Evolutionary conservation across 2,113 vertebrate genomes (phyloP).

Genomic region (Cromileptes altivelis): DNA sequence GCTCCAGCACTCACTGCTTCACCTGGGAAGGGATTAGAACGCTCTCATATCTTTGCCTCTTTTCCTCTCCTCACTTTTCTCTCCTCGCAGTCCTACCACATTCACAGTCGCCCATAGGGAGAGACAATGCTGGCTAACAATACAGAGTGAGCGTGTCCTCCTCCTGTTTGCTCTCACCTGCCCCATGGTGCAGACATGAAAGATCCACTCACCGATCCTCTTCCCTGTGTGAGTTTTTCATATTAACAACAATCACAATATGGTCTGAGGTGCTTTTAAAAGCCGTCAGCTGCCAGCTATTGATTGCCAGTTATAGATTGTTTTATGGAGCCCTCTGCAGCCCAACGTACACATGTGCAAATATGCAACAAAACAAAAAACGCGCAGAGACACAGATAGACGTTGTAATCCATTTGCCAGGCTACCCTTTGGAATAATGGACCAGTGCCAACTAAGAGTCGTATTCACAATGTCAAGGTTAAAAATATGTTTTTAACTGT

Average conservation of each 20-base stretch:
- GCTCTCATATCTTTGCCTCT: constrained; percentile 18
- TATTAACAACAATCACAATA: constrained; percentile 29
- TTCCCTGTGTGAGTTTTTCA: constrained; percentile 16
- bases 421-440: neutral
- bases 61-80: constrained; percentile 19
- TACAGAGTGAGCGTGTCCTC: constrained; percentile 15
- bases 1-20: constrained; percentile 23
- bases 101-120: neutral
- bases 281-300: constrained; percentile 17
- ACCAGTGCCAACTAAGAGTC: neutral
- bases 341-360: neutral
- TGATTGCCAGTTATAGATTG: constrained; percentile 17
- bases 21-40: constrained; percentile 28
- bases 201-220: constrained; percentile 3
- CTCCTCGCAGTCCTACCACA: constrained; percentile 15
- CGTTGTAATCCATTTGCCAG: neutral
- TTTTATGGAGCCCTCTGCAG: constrained; percentile 6
- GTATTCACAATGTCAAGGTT: neutral
- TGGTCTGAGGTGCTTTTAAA: constrained; percentile 7
- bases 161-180: constrained; percentile 18
- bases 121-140: constrained; percentile 23
- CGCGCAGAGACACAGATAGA: neutral
- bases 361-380: neutral
- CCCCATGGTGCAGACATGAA: neutral
- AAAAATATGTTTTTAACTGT: neutral